Evolutionary conservation across 2,113 vertebrate species (phyloP).

Genomic region (Syngnathus floridae): DNA sequence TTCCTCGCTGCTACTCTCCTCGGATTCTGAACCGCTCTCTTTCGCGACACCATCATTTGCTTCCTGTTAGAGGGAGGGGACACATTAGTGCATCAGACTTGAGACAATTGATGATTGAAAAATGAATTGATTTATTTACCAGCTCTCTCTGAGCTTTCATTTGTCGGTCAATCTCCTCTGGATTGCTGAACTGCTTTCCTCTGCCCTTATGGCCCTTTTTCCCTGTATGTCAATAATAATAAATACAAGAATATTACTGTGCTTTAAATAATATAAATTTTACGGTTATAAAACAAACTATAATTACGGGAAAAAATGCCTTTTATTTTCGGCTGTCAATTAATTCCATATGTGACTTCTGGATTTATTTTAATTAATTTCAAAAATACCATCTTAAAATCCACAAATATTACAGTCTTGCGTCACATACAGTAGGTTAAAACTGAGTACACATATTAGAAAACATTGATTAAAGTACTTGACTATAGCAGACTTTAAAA

Average conservation of each 20-base stretch:
- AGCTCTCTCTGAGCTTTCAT: conserved; percentile 69
- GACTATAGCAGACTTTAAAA: no score
- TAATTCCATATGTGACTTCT: no score
- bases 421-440: no score
- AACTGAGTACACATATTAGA: no score
- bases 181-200: conserved; percentile 77
- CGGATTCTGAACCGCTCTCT: conserved; percentile 56
- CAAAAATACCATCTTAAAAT: no score
- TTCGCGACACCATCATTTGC: conserved; percentile 58
- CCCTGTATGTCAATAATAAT: conserved; percentile 35
- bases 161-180: conserved; percentile 76
- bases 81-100: not conserved
- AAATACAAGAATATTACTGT: not conserved
- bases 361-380: no score
- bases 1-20: conserved; percentile 74
- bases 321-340: no score
- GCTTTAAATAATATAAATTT: no score
- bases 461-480: no score
- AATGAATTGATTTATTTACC: conserved; percentile 49
- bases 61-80: conserved; percentile 47
- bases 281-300: no score
- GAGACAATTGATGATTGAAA: not conserved
- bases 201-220: conserved; percentile 76
- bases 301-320: no score
- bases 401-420: no score